phyloP scores from a whole-genome alignment of 2,113 vertebrate species.

The Paradisaea rubra region DNA sequence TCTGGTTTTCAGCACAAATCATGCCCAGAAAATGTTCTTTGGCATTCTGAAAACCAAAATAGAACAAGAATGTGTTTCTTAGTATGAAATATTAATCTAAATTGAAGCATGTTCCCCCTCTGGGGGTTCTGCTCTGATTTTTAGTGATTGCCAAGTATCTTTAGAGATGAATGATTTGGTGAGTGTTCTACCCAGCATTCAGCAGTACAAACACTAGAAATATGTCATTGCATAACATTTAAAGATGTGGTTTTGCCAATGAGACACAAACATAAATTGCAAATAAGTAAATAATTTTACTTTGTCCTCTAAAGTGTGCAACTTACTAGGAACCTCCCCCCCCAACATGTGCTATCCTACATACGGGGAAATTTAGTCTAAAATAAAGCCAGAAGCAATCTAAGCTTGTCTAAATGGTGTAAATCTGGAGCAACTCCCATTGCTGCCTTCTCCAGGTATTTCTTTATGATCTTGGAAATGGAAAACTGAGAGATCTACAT shows the following conservation, averaged over 20 bases:
- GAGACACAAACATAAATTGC: not conserved
- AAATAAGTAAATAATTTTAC: not conserved
- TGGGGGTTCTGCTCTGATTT: constrained; percentile 15
- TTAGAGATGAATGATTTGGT: constrained; percentile 11
- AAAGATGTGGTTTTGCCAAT: constrained; percentile 6
- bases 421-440: not conserved
- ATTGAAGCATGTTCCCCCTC: not conserved
- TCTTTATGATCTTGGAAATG: not conserved
- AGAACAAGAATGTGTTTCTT: constrained; percentile 26
- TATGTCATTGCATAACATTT: not conserved
- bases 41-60: constrained; percentile 1
- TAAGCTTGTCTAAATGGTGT: not conserved
- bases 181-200: not conserved
- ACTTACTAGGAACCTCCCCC: not conserved
- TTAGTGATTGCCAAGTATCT: not conserved
- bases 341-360: not conserved
- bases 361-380: not conserved
- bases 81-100: constrained; percentile 20
- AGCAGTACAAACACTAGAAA: constrained; percentile 11
- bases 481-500: not conserved
- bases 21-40: constrained; percentile 1
- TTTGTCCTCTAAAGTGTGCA: not conserved
- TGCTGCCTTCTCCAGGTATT: not conserved
- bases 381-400: not conserved
- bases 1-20: constrained; percentile 22